Evolutionary conservation across 23 tunicate species (phyloP).

Genomic region (Trididemnum clinides): DNA sequence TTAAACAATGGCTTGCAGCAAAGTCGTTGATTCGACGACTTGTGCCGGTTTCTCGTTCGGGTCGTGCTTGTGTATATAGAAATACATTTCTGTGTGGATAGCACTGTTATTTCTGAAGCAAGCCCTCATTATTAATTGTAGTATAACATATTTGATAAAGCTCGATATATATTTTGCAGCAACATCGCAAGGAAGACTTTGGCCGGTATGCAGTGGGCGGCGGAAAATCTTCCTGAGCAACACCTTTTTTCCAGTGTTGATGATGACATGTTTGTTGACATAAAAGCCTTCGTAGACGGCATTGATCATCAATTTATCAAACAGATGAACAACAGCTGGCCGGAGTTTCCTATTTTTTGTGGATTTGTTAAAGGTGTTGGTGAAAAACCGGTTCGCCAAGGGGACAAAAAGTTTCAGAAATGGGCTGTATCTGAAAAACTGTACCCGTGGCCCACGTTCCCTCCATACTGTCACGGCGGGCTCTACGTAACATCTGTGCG

Average conservation of each 20-base stretch:
- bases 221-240: constrained; percentile 16
- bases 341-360: constrained; percentile 60
- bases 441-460: constrained; percentile 1
- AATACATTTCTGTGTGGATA: too few species aligned
- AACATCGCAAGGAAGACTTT: constrained; percentile 33
- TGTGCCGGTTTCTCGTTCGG: too few species aligned
- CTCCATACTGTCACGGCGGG: constrained; percentile 21
- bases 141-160: too few species aligned
- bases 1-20: too few species aligned
- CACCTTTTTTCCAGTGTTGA: constrained; percentile 36
- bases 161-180: constrained; percentile 20
- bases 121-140: too few species aligned
- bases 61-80: too few species aligned
- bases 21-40: too few species aligned
- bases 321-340: constrained; percentile 22
- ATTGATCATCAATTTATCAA: constrained; percentile 8
- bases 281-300: neutral
- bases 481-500: constrained; percentile 12
- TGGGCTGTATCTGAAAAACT: neutral
- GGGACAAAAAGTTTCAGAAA: neutral
- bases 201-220: constrained; percentile 67
- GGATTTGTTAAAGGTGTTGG: constrained; percentile 33
- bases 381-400: constrained; percentile 48
- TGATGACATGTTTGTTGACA: constrained; percentile 45
- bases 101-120: too few species aligned